Percentiles rank a stretch among this genome's conserved stretches.
These are phyloP conservation scores for Triplophysa bombifrons DNA, from an alignment of 2,797 vertebrate species.

Conservation along the genomic window DNA sequence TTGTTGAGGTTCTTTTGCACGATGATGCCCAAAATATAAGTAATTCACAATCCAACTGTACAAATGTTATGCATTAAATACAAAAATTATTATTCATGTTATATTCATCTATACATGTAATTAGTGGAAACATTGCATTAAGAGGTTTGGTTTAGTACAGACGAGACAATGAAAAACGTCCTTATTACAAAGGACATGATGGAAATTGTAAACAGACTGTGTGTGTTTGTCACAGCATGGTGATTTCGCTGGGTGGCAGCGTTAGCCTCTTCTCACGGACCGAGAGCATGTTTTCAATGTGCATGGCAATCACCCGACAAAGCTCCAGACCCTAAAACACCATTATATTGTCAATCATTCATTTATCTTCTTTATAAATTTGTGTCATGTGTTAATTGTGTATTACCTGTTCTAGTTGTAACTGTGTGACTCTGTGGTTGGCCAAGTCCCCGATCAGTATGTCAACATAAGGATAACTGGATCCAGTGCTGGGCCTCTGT, in stretches of 20 bases:
- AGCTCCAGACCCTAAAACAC: constrained; percentile 88
- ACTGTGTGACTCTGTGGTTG: constrained; percentile 83
- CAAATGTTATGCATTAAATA: constrained; percentile 23
- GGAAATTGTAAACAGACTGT: not conserved
- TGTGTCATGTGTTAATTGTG: not conserved
- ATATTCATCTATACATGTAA: constrained; percentile 12
- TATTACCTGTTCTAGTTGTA: constrained; percentile 92
- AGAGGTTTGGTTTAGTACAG: constrained; percentile 18
- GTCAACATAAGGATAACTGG: constrained; percentile 93
- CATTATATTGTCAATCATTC: constrained; percentile 1
- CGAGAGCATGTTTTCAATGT: constrained; percentile 89
- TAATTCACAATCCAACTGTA: not conserved
- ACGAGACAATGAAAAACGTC: not conserved
- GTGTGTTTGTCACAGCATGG: constrained; percentile 79
- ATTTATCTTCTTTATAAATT: not conserved
- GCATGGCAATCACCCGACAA: constrained; percentile 91
- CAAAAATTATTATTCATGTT: constrained; percentile 30
- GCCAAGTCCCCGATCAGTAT: constrained; percentile 84
- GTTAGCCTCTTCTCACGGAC: constrained; percentile 88
- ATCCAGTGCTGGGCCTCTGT: constrained; percentile 82
- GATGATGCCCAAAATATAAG: not conserved
- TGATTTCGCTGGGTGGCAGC: constrained; percentile 94
- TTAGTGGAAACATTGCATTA: constrained; percentile 23
- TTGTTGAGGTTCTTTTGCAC: not conserved
- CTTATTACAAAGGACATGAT: not conserved